Conservation (phyloP, 1,140 invertebrate genomes). For the Atta cephalotes region DNA sequence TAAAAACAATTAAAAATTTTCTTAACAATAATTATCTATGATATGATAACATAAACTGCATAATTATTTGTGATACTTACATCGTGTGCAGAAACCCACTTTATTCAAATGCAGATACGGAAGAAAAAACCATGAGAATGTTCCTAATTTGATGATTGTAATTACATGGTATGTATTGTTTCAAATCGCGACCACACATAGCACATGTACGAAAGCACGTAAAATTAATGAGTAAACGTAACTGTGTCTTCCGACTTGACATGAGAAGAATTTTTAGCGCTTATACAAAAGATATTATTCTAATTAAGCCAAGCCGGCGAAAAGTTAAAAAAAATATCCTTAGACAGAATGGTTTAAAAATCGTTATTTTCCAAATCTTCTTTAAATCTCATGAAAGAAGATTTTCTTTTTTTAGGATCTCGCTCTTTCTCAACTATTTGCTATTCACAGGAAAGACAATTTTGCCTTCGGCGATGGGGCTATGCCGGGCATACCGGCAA, state of each 20-base stretch:
- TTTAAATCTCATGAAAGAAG: conserved; percentile 8
- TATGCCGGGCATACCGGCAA: conserved; percentile 69
- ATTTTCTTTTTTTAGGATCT: conserved; percentile 50
- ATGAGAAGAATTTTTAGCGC: conserved; percentile 4
- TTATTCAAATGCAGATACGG: conserved; percentile 13
- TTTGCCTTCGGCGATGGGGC: conserved; percentile 66
- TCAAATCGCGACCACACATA: not conserved
- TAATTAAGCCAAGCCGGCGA: not conserved
- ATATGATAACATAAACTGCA: not conserved
- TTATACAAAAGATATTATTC: not conserved
- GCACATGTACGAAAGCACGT: not conserved
- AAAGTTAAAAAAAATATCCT: not conserved
- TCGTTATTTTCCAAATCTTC: not conserved
- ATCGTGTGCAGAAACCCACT: conserved; percentile 16
- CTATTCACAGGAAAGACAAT: conserved; percentile 68
- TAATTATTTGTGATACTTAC: not conserved
- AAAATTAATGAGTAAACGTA: conserved; percentile 25
- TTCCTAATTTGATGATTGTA: conserved; percentile 32
- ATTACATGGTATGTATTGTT: conserved; percentile 39
- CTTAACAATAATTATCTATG: not conserved
- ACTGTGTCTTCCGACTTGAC: not conserved
- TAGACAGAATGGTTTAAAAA: not conserved
- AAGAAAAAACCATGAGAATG: conserved; percentile 38
- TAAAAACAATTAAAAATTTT: not conserved
- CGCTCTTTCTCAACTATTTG: conserved; percentile 65